These are phyloP conservation scores for Prunella fulvescens DNA, from an alignment of 2,113 vertebrate species.

Conservation along the genomic window DNA sequence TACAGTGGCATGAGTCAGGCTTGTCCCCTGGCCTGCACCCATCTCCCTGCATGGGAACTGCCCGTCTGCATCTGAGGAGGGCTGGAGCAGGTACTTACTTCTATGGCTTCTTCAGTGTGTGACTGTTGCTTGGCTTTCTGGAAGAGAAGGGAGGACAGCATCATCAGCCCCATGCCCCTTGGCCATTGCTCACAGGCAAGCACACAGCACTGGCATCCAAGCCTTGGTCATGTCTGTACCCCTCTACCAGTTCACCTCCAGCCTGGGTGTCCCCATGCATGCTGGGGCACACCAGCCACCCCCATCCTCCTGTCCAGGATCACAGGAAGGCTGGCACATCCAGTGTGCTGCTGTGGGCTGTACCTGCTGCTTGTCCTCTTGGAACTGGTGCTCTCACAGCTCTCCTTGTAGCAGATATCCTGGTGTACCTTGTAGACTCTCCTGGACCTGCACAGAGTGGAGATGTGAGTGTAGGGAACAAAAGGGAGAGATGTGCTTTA, in stretches of 20 bases:
- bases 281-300: neutral
- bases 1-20: fast-evolving
- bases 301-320: neutral
- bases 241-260: too few species aligned
- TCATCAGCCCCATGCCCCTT: neutral
- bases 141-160: conserved; percentile 11
- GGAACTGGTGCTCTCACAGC: conserved; percentile 75
- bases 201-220: too few species aligned
- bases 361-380: conserved; percentile 77
- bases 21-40: neutral
- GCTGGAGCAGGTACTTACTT: conserved; percentile 1
- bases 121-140: conserved; percentile 70
- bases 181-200: too few species aligned
- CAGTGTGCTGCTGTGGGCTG: fast-evolving
- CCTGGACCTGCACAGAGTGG: conserved; percentile 80
- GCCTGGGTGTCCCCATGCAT: fast-evolving
- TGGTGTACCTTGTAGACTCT: conserved; percentile 87
- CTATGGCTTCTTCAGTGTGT: conserved; percentile 66
- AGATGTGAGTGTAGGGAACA: neutral
- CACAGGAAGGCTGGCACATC: fast-evolving
- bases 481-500: neutral
- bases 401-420: conserved; percentile 89
- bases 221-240: too few species aligned
- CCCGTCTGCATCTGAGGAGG: neutral
- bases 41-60: neutral